phyloP scores from a whole-genome alignment of 2,797 vertebrate species.

The Ptychadena robeensis region DNA sequence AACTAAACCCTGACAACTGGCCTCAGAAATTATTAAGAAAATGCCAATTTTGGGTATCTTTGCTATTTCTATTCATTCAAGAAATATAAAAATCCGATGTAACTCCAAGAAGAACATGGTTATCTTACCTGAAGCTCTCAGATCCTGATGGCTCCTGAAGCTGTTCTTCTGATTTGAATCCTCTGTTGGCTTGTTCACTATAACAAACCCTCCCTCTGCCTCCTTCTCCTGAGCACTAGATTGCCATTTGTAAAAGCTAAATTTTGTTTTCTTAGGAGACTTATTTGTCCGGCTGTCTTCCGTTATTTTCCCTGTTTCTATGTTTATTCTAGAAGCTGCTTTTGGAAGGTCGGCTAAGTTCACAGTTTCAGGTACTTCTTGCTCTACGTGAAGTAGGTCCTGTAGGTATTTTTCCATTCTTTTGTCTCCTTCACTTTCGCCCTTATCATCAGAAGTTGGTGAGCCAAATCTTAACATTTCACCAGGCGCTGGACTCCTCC shows the following conservation, averaged over 20 bases:
- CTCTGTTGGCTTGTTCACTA: conserved; percentile 68
- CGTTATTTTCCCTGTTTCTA: conserved; percentile 66
- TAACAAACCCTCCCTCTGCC: conserved; percentile 65
- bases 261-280: conserved; percentile 67
- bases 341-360: conserved; percentile 65
- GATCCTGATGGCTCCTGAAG: conserved; percentile 58
- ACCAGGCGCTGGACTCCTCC: conserved; percentile 70
- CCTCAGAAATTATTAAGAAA: too few relatives aligned
- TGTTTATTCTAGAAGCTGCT: conserved; percentile 60
- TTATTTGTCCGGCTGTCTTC: conserved; percentile 65
- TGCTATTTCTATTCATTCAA: too few relatives aligned
- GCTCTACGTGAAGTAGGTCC: conserved; percentile 73
- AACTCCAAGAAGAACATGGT: neutral
- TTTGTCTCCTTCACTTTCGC: conserved; percentile 51
- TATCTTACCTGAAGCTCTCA: conserved; percentile 72
- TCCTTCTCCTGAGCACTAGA: conserved; percentile 64
- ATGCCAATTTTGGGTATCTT: too few relatives aligned
- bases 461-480: conserved; percentile 76
- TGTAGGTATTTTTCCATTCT: conserved; percentile 74
- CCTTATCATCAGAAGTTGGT: conserved; percentile 45
- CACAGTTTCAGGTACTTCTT: conserved; percentile 72
- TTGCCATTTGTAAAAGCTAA: conserved; percentile 65
- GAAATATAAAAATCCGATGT: too few relatives aligned
- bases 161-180: conserved; percentile 57
- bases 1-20: too few relatives aligned